These are phyloP conservation scores for Thereuonema tuberculata DNA, from an alignment of 1,140 invertebrate species.

Conservation along the genomic window DNA sequence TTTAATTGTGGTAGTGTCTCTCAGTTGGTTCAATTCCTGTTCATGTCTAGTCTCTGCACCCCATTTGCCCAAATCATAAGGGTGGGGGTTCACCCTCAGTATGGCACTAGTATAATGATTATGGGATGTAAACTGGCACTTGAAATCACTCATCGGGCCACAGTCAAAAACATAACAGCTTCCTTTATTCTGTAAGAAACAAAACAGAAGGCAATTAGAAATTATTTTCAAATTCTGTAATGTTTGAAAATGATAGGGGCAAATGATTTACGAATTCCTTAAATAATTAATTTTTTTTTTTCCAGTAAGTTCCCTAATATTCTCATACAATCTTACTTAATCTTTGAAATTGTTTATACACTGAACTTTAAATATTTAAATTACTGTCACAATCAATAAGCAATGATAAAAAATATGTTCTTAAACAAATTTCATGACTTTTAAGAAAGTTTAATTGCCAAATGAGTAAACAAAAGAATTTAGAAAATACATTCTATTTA, in stretches of 20 bases:
- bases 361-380: too few species aligned
- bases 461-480: too few species aligned
- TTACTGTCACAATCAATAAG: too few species aligned
- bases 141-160: slow-evolving; percentile 70
- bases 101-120: slow-evolving; percentile 78
- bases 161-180: slow-evolving; percentile 88
- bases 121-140: slow-evolving; percentile 81
- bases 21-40: slow-evolving; percentile 57
- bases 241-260: neutral
- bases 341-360: too few species aligned
- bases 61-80: slow-evolving; percentile 49
- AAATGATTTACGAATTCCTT: too few species aligned
- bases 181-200: slow-evolving; percentile 51
- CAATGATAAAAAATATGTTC: too few species aligned
- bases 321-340: too few species aligned
- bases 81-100: slow-evolving; percentile 46
- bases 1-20: slow-evolving; percentile 26
- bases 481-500: too few species aligned
- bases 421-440: too few species aligned
- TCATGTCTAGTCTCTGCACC: slow-evolving; percentile 61
- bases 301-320: too few species aligned
- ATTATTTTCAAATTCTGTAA: neutral
- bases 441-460: too few species aligned
- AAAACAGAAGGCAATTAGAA: neutral
- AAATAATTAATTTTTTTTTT: too few species aligned